A percentile compares a stretch with the other conserved stretches of the same genome.
These are phyloP conservation scores for Myiotriccus ornatus DNA, from an alignment of 2,797 vertebrate species.

Conservation along the genomic window DNA sequence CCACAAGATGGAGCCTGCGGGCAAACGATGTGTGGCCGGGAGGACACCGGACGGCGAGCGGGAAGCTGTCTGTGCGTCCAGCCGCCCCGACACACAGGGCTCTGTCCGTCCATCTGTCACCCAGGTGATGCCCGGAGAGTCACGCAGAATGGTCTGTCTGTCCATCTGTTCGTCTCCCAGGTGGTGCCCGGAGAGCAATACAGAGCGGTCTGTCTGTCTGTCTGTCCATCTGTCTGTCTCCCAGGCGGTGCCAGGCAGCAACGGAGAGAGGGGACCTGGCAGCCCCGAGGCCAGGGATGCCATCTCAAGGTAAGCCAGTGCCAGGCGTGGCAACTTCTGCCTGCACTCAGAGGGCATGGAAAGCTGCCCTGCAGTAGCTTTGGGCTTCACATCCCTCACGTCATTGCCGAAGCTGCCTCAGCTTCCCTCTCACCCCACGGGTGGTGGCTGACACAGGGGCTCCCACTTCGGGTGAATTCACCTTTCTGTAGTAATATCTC, in stretches of 20 bases:
- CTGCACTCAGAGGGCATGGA: background rate
- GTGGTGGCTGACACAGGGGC: background rate
- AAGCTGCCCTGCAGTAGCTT: rapidly evolving
- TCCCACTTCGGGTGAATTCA: rapidly evolving
- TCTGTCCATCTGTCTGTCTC: background rate
- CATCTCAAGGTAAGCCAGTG: background rate
- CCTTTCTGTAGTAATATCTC: background rate
- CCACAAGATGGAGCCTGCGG: conserved; percentile 59
- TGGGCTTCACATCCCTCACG: background rate
- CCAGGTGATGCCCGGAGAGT: background rate
- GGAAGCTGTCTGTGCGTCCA: background rate
- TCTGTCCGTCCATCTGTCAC: background rate
- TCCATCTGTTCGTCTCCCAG: background rate
- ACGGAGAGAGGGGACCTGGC: background rate
- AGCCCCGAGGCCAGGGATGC: background rate
- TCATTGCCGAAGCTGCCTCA: background rate
- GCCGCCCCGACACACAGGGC: rapidly evolving
- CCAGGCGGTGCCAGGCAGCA: background rate
- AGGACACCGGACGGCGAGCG: rapidly evolving
- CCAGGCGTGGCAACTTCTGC: background rate
- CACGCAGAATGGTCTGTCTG: background rate
- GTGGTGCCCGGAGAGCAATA: background rate
- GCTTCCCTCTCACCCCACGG: rapidly evolving
- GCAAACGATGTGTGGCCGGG: background rate
- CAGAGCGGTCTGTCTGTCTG: rapidly evolving